Conservation (phyloP, 2,113 vertebrate species). For the Scomber colias region DNA sequence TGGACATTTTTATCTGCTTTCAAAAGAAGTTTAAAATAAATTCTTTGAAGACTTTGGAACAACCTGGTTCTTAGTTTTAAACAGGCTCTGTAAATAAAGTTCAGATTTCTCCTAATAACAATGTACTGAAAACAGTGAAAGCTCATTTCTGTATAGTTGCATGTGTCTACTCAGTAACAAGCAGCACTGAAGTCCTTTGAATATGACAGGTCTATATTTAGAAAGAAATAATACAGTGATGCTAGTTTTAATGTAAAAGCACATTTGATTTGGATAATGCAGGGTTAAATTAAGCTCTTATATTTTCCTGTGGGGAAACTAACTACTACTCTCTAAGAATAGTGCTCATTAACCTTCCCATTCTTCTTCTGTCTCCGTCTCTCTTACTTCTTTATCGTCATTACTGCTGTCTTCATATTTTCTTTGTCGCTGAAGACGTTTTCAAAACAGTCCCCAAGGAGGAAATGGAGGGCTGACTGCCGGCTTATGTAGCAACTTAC, state of each 20-base stretch:
- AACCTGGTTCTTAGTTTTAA: not conserved
- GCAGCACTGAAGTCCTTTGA: not conserved
- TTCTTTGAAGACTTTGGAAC: not conserved
- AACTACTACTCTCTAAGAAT: constrained; percentile 34
- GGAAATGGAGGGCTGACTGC: too few relatives aligned
- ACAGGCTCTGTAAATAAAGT: not conserved
- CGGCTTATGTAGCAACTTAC: too few relatives aligned
- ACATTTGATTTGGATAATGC: not conserved
- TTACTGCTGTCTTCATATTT: not conserved
- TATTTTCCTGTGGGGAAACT: constrained; percentile 25
- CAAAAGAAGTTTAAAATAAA: not conserved
- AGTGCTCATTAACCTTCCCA: constrained; percentile 50
- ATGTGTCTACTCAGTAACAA: not conserved
- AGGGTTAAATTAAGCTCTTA: constrained; percentile 27
- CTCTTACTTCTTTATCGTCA: not conserved
- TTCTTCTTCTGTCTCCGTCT: constrained; percentile 2
- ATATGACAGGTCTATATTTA: constrained; percentile 31
- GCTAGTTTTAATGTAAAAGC: not conserved
- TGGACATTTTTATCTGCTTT: too few relatives aligned
- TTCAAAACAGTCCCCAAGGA: not conserved
- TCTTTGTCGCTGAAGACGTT: not conserved
- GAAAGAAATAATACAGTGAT: constrained; percentile 30
- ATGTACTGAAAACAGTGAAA: not conserved
- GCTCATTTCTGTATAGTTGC: not conserved
- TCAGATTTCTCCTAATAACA: constrained; percentile 2